Evolutionary conservation across 2,888 invertebrate genomes (phyloP), one percentile per base, ranked within the genome.

Genomic region (Metallyticus violacea): DNA sequence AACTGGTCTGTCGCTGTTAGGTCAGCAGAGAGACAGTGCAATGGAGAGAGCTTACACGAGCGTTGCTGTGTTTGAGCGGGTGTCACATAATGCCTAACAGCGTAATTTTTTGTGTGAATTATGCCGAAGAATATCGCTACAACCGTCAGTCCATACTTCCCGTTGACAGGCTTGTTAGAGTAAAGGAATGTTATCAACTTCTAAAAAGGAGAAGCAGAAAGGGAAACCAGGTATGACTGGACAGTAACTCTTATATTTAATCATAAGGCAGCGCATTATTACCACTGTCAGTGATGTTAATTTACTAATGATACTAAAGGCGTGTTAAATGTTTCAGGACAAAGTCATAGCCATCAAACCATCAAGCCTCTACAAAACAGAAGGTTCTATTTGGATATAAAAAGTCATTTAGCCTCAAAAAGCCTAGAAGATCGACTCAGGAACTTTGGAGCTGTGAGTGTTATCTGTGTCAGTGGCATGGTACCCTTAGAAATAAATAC

Each of bases 341-440:
- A 92, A 89, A 93, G 92, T 90, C 83, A 83, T n/a, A 27, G 77
- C 22, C 25, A 40, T 5, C 76, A 25, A 77, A 92, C 93, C 89
- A 91, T 92, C 86, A 94, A 93, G 90, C 94, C 94, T 84, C 91
- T 96, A 91, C 93, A 93, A 90, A 94, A 94, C 91, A 95, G 95
- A 90, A 94, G 94, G 91, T 96, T 96, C 93, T 96, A 96, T 92
- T 93, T 96, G 93, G 96, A 96, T 91, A 94, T 96, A 90, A 95
- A 95, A 92, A 96, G 95, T 90, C 94, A 95, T 92, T 93, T 93
- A 89, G 91, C 94, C 86, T 93, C 94, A 88, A 92, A 93, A 90
- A 95, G 94, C 89, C 92, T 96, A 92, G 95, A 96, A 90, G 93
- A 93, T 88, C 94, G 94, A 91, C 94, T 96, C 89, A 95, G 94